Conservation (phyloP, 2,113 vertebrate species). For the Struthio camelus region DNA sequence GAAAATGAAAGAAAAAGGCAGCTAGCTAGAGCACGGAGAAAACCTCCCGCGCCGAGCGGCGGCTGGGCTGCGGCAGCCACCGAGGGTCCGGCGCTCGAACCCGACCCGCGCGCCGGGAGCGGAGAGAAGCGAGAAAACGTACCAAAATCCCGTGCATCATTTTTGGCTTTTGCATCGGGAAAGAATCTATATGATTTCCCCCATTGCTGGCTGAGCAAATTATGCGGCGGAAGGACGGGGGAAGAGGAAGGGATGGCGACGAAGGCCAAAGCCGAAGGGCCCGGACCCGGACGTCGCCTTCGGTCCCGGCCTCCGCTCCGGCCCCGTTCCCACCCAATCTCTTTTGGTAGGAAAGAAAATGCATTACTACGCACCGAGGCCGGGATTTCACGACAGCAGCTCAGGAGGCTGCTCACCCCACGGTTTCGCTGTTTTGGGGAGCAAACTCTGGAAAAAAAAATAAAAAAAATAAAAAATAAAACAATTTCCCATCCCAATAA, state of each 20-base stretch:
- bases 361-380: too few species aligned
- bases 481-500: too few species aligned
- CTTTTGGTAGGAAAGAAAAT: neutral
- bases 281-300: neutral
- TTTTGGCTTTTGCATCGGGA: neutral
- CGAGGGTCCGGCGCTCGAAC: neutral
- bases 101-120: fast-evolving
- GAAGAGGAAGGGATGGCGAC: neutral
- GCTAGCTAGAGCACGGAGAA: fast-evolving
- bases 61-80: neutral
- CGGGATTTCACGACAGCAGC: too few species aligned
- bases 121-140: fast-evolving
- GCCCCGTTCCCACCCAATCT: too few species aligned
- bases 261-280: neutral
- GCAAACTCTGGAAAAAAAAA: too few species aligned
- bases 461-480: too few species aligned
- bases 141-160: fast-evolving
- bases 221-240: fast-evolving
- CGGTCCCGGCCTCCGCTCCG: too few species aligned
- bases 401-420: too few species aligned
- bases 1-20: neutral
- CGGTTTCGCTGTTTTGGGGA: too few species aligned
- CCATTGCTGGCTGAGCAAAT: fast-evolving
- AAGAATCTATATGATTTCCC: fast-evolving
- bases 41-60: too few species aligned